These are phyloP conservation scores for Drosophila hydei DNA, from an alignment of 1,140 invertebrate species.

Conservation along the genomic window DNA sequence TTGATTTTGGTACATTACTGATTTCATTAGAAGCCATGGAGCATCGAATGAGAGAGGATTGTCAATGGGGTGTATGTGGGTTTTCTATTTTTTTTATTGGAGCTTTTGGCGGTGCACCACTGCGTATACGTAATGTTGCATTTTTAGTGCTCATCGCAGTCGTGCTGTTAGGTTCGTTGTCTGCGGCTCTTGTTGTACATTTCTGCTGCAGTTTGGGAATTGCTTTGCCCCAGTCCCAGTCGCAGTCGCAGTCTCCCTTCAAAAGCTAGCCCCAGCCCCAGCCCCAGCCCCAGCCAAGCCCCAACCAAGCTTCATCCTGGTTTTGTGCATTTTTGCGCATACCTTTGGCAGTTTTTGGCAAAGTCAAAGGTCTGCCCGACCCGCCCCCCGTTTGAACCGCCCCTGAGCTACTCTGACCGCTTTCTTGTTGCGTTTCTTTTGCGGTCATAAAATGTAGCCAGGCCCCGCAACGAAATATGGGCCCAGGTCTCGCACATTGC, in stretches of 20 bases:
- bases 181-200: constrained; percentile 79
- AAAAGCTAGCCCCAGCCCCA: constrained; percentile 14
- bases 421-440: constrained; percentile 82
- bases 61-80: constrained; percentile 17
- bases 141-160: constrained; percentile 66
- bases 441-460: constrained; percentile 78
- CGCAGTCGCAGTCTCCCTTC: constrained; percentile 10
- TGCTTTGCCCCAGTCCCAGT: constrained; percentile 62
- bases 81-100: constrained; percentile 25
- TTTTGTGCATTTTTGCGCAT: constrained; percentile 82
- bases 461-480: constrained; percentile 69
- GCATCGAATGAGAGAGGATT: constrained; percentile 2
- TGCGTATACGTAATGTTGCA: constrained; percentile 83
- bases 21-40: constrained; percentile 77
- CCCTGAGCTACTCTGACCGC: constrained; percentile 39
- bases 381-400: not conserved
- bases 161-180: constrained; percentile 52
- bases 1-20: constrained; percentile 61
- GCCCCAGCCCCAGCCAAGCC: not conserved
- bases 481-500: constrained; percentile 69
- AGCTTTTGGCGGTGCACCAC: constrained; percentile 71
- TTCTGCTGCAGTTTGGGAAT: constrained; percentile 83
- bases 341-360: constrained; percentile 78
- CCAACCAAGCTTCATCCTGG: not conserved
- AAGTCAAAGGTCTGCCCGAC: constrained; percentile 68